Base-by-base conservation (phyloP, 1,140 invertebrate species). In the Diachasma alloeum region DNA sequence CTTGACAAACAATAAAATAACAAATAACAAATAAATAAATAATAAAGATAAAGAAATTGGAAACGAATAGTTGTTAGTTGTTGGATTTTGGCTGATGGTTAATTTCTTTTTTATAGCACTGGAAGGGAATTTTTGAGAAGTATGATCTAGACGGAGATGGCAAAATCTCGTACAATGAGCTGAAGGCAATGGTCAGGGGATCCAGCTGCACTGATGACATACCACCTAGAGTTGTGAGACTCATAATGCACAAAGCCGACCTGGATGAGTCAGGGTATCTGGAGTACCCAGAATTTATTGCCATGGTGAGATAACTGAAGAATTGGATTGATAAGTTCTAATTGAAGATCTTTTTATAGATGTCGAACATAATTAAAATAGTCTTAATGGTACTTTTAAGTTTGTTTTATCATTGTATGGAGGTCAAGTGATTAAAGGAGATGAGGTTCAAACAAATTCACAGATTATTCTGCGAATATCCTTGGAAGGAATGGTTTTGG, bases 251-350 rank as follows among this genome's bases (percentile, higher is more conserved):
- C 5, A 90, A 92, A 73, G 93, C 93, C 10, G 96, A 97, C 88
- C 84, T 88, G 15, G 92, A 97, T 86, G 91, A 92, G 81, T 93
- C 95, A 81, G 94, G 94, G 2, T 92, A 92, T 69, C 85, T 97
- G 67, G 93, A 94, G 81, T 96, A 94, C 84, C 90, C 92, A 26
- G 96, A 97, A 90, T 97, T 97, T 84, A 92, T 95, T 48, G 88
- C 91, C 11, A 94, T 97, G 94, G 94, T 96, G 81, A 89, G 92
- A 84, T 53, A 88, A 90, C 76, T 91, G 82, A 79, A 11, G 59
- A 71, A 37, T 26, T 24, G 2, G 31, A 31, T 31, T 31, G 6
- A 31, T 31, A 31, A 3, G 31, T 31, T 2, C 2, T 31, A 31
- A 31, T 31, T 31, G n/a, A n/a, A n/a, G n/a, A n/a, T n/a, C n/a